Evolutionary conservation across 2,113 vertebrate genomes (phyloP), one percentile per base, ranked within the genome.

Genomic region (Elgaria multicarinata): DNA sequence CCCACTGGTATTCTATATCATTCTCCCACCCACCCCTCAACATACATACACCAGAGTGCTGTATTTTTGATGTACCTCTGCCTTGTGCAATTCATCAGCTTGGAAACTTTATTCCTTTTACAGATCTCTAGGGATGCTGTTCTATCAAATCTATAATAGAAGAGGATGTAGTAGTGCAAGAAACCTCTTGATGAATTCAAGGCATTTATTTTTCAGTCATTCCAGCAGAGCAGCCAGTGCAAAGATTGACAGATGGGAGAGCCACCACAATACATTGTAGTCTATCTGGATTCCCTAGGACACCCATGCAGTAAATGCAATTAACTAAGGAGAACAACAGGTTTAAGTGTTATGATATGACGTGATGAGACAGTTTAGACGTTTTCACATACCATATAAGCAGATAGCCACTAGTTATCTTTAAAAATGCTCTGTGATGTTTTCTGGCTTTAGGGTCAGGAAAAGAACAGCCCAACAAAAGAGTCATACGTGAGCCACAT

Each of bases 121-220:
- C 64, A 79, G 83, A 55, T 79, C 82, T 79, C 88, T 62, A 55
- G 50, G 83, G 75, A 72, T n/a, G 64, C 46, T 85, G 31, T 33
- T 44, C 28, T 31, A 79, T 85, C 28, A 71, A 85, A 62, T 76
- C 33, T 76, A 46, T 80, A 90, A 72, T 72, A 80, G 53, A 80
- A 85, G n/a, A 44, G 62, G 28, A 58, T 62, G 75, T 58, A n/a
- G 66, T 9, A 80, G 50, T 46, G 76, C 50, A 86, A 64, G 36
- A 74, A 71, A 69, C 69, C 66, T 46, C 89, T 46, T 46, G 66
- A 28, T 50, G 28, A 72, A 81, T 90, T 74, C 83, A 39, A 74
- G 66, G 36, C 64, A 78, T 74, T 90, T 80, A 33, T 39, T 85
- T 67, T 90, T 80, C 28, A 31, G 33, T 50, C 24, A 85, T 46